phyloP scores from a whole-genome alignment of 2,113 vertebrate genomes.

The Salvelinus sp. region DNA sequence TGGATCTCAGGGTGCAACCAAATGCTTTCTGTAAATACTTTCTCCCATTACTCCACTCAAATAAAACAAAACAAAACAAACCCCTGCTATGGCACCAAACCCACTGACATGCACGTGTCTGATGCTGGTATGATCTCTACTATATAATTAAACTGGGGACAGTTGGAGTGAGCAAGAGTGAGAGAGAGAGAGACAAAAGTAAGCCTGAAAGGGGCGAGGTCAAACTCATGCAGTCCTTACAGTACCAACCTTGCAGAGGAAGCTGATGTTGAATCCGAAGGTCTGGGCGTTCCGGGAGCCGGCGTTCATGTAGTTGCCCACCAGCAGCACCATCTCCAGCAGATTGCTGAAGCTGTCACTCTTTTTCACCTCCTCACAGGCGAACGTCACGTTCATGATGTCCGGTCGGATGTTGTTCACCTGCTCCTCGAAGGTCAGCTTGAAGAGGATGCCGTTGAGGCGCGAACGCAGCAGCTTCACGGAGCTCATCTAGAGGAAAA shows the following conservation, averaged over 20 bases:
- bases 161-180: too few relatives aligned
- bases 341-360: slow-evolving; percentile 88
- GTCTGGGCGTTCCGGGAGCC: slow-evolving; percentile 96
- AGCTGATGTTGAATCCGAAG: slow-evolving; percentile 92
- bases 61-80: slow-evolving; percentile 10
- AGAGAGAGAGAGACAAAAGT: background rate
- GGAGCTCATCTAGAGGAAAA: slow-evolving; percentile 86
- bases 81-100: background rate
- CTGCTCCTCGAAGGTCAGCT: slow-evolving; percentile 93
- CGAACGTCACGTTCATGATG: slow-evolving; percentile 93
- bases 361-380: slow-evolving; percentile 95
- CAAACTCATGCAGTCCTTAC: too few relatives aligned
- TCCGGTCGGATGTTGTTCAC: slow-evolving; percentile 94
- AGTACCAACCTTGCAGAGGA: slow-evolving; percentile 89
- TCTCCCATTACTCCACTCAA: background rate
- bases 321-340: slow-evolving; percentile 86
- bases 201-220: background rate
- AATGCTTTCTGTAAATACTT: slow-evolving; percentile 15
- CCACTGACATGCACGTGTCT: background rate
- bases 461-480: slow-evolving; percentile 90
- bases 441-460: slow-evolving; percentile 92
- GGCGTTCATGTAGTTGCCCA: slow-evolving; percentile 98
- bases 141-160: too few relatives aligned
- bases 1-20: slow-evolving; percentile 20
- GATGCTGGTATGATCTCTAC: background rate